Percentiles rank a stretch among this genome's conserved stretches.
Evolutionary conservation across 2,797 vertebrate genomes (phyloP).

Genomic region (Vespertilio murinus): DNA sequence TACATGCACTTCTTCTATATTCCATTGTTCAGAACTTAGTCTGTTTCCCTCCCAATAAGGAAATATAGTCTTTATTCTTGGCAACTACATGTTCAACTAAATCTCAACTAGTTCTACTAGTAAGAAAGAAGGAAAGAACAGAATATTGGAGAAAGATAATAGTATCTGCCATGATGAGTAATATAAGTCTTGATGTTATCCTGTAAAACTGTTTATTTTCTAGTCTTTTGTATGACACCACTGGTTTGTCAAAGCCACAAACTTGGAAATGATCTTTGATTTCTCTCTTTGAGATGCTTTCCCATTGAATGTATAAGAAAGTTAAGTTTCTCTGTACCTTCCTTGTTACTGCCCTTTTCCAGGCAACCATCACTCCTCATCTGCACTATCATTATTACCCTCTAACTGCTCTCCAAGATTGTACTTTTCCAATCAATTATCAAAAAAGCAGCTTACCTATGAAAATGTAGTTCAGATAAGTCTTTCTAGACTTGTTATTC

Average conservation of each 20-base stretch:
- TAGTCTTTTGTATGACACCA: background rate
- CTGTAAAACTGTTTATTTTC: background rate
- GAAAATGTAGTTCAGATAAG: background rate
- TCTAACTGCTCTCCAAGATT: background rate
- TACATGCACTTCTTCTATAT: background rate
- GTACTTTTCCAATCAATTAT: background rate
- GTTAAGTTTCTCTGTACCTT: background rate
- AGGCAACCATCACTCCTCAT: background rate
- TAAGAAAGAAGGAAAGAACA: background rate
- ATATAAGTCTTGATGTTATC: background rate
- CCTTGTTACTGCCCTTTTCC: background rate
- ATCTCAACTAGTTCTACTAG: background rate
- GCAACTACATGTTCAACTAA: background rate
- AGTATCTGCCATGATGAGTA: background rate
- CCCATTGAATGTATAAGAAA: background rate
- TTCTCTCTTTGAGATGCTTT: background rate
- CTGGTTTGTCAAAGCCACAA: background rate
- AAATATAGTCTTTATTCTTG: background rate
- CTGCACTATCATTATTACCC: background rate
- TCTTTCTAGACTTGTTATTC: background rate
- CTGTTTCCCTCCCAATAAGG: background rate
- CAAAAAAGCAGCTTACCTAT: background rate
- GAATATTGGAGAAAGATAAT: background rate
- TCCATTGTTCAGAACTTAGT: background rate
- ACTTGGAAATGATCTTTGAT: background rate